A percentile compares a stretch with the other conserved stretches of the same genome.
These are phyloP conservation scores for Drosophila truncata DNA, from an alignment of 1,140 invertebrate genomes.

Conservation along the genomic window DNA sequence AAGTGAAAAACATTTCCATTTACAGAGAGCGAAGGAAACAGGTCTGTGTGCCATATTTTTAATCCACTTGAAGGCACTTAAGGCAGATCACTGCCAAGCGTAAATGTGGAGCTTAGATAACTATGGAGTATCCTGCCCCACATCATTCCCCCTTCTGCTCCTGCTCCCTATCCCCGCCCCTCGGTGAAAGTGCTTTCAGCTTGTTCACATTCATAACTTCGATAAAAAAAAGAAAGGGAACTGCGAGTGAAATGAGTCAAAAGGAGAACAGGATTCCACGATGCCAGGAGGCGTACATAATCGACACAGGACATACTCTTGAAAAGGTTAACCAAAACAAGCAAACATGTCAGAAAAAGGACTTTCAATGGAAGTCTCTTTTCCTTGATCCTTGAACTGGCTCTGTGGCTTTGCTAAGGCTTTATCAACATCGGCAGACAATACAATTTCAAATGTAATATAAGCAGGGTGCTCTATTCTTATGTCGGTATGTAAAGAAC, in stretches of 20 bases:
- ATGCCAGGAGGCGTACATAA: background rate
- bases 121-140: background rate
- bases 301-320: slow-evolving; percentile 26
- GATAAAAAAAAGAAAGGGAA: slow-evolving; percentile 9
- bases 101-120: slow-evolving; percentile 44
- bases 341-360: background rate
- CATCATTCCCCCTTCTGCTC: too few species aligned
- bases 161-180: background rate
- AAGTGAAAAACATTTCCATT: slow-evolving; percentile 66
- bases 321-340: background rate
- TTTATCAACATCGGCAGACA: background rate
- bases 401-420: background rate
- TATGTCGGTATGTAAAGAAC: too few species aligned
- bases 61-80: slow-evolving; percentile 77
- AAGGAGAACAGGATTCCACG: background rate
- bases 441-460: too few species aligned
- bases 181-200: slow-evolving; percentile 16
- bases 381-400: background rate
- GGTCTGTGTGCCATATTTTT: slow-evolving; percentile 61
- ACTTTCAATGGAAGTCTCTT: background rate
- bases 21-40: slow-evolving; percentile 2
- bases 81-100: slow-evolving; percentile 57
- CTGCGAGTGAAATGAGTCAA: slow-evolving; percentile 17
- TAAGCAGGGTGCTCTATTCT: too few species aligned
- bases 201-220: slow-evolving; percentile 63